Evolutionary conservation across 2,888 invertebrate genomes (phyloP).

Genomic region (Euproctis similis): DNA sequence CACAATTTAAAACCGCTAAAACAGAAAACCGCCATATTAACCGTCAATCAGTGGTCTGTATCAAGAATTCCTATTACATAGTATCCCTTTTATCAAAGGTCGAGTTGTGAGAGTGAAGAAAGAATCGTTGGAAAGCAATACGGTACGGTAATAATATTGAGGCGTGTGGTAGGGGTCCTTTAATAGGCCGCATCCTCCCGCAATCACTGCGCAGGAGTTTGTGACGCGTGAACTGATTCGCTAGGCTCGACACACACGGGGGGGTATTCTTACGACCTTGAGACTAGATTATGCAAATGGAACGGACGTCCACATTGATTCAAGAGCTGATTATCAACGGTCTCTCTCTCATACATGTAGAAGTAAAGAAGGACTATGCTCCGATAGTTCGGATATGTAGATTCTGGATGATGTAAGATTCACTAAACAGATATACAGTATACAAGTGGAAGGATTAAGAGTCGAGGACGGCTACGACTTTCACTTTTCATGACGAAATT

Average conservation of each 20-base stretch:
- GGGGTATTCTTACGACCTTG: slow-evolving; percentile 3
- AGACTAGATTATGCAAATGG: too few species aligned
- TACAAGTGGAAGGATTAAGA: too few species aligned
- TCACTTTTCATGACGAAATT: too few species aligned
- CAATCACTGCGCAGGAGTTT: slow-evolving; percentile 61
- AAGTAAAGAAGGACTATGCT: too few species aligned
- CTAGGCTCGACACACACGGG: slow-evolving; percentile 28
- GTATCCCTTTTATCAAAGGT: slow-evolving; percentile 14
- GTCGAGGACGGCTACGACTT: too few species aligned
- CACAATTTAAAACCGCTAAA: slow-evolving; percentile 15
- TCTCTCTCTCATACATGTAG: too few species aligned
- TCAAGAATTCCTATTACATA: slow-evolving; percentile 16
- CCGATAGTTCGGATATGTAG: too few species aligned
- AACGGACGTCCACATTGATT: too few species aligned
- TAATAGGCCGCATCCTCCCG: slow-evolving; percentile 62
- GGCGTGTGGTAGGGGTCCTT: slow-evolving; percentile 38
- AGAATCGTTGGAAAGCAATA: slow-evolving; percentile 20
- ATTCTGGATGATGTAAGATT: too few species aligned
- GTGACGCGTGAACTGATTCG: slow-evolving; percentile 54
- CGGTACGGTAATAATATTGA: slow-evolving; percentile 13
- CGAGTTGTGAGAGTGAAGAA: slow-evolving; percentile 16
- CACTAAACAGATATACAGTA: too few species aligned
- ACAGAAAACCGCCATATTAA: slow-evolving; percentile 14
- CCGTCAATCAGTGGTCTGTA: slow-evolving; percentile 5
- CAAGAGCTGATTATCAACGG: too few species aligned